These are phyloP conservation scores for Stratiomys singularior DNA, from an alignment of 2,888 invertebrate genomes.

Conservation along the genomic window DNA sequence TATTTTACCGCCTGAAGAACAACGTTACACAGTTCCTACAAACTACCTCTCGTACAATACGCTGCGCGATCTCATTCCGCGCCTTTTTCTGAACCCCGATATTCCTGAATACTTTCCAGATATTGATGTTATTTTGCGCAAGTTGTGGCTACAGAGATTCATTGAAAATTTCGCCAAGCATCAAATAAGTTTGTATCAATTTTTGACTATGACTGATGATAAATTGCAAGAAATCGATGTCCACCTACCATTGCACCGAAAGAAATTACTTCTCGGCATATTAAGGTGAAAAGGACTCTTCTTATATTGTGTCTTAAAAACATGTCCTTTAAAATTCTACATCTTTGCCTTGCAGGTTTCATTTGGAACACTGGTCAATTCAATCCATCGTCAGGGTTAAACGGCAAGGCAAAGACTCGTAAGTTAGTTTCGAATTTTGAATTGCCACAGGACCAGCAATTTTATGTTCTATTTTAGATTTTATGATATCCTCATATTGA, in stretches of 20 bases:
- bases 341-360: slow-evolving; percentile 60
- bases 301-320: too few species aligned
- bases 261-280: slow-evolving; percentile 61
- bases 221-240: slow-evolving; percentile 59
- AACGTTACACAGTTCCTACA: slow-evolving; percentile 58
- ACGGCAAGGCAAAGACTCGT: background rate
- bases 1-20: slow-evolving; percentile 57
- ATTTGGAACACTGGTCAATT: slow-evolving; percentile 62
- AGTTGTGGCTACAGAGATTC: slow-evolving; percentile 57
- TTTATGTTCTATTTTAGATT: slow-evolving; percentile 56
- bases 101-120: slow-evolving; percentile 65
- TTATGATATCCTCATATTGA: slow-evolving; percentile 62
- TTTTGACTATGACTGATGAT: slow-evolving; percentile 60
- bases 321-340: too few species aligned
- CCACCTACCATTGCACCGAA: slow-evolving; percentile 59
- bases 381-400: slow-evolving; percentile 59
- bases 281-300: slow-evolving; percentile 57
- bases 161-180: slow-evolving; percentile 60
- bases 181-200: slow-evolving; percentile 58
- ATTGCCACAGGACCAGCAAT: slow-evolving; percentile 11
- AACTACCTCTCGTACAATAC: slow-evolving; percentile 60
- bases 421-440: background rate
- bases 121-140: slow-evolving; percentile 58
- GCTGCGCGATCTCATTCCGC: slow-evolving; percentile 61
- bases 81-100: slow-evolving; percentile 61